Base-by-base conservation (phyloP, 2,888 invertebrate species). In the Mycogona germanica region DNA sequence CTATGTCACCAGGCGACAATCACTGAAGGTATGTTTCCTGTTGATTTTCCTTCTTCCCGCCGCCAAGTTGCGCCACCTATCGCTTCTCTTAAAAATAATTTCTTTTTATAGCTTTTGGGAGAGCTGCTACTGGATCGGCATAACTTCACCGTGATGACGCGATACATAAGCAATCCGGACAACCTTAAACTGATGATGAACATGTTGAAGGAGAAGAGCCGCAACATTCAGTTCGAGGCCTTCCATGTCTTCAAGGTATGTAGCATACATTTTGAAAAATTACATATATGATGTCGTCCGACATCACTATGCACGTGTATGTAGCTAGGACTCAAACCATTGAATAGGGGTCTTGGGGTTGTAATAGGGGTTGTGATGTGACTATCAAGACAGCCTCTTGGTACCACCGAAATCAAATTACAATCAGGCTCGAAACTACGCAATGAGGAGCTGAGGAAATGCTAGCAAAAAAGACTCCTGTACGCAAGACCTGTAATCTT, bases 151-250 rank as follows among this genome's bases (percentile, higher is more conserved):
- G 95, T 91, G 64, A 91, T 91, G 91, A 91, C 91, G 60, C 84
- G 88, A 67, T 99, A 98, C 78, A 98, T 98, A 76, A 95, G 95
- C 66, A 97, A 96, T 74, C 96, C 97, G 29, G 98, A 99, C 72
- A 99, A 99, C 76, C 79, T 99, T 62, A 99, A 97, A 73, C 78
- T 98, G 63, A 98, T 99, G 97, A 99, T 99, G 98, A 98, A 96
- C 73, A 93, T 99, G 95, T 78, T 99, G 68, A 89, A 95, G 75
- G 97, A 98, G 71, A 92, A 96, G 72, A 95, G 96, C 65, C 84
- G 96, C 66, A 98, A 97, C 77, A 99, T 99, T 69, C 98, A 99
- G 75, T 99, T 99, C 76, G 98, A 99, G 78, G 98, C 98, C 75
- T 99, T 99, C 79, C 98, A 99, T 72, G 98, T 99, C 66, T 99